Evolutionary conservation across 2,113 vertebrate genomes (phyloP), one percentile per base, ranked within the genome.

Genomic region (Gasterosteus nipponicus): DNA sequence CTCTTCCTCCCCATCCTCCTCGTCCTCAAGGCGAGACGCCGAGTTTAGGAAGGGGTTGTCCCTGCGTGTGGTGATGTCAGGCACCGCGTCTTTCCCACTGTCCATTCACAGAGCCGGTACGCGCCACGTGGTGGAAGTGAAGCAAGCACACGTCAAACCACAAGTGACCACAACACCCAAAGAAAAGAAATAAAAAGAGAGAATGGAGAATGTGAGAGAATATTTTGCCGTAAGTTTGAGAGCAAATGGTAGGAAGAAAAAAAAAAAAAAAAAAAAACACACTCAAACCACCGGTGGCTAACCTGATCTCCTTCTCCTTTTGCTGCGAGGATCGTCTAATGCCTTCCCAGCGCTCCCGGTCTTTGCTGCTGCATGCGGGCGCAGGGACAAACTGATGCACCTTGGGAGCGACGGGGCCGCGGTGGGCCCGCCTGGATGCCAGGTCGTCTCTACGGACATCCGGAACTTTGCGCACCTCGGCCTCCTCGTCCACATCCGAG

Each of bases 401-500:
- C 6, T 5, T 39, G 2, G 93, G 85, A 86, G 92, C 94, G 5
- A 87, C 68, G 7, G 95, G 90, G 85, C 95, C 94, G 77, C 94
- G 95, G 39, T 87, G 95, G 33, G 89, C 92, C 88, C 95, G 95
- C 35, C 97, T 91, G 1, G 96, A 94, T 0, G 98, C 98, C 81
- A 99, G 94, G 77, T 99, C 97, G 56, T 99, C 98, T 87, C 90
- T 96, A 75, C 92, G 95, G 62, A 98, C 93, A 75, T 99, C 97
- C 0, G 97, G 98, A 69, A 97, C 65, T 79, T 91, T 95, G 66
- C 69, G 78, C 0, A 63, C 83, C 62, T 78, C 86, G 86, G 93
- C 73, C 15, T 91, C 91, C 18, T 89, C 91, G 78, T 97, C 96
- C 0, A 77, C 90, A 0, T 93, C 91, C 0, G 92, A 90, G 0